These are phyloP conservation scores for Myopa testacea DNA, from an alignment of 2,888 invertebrate species.

Conservation along the genomic window DNA sequence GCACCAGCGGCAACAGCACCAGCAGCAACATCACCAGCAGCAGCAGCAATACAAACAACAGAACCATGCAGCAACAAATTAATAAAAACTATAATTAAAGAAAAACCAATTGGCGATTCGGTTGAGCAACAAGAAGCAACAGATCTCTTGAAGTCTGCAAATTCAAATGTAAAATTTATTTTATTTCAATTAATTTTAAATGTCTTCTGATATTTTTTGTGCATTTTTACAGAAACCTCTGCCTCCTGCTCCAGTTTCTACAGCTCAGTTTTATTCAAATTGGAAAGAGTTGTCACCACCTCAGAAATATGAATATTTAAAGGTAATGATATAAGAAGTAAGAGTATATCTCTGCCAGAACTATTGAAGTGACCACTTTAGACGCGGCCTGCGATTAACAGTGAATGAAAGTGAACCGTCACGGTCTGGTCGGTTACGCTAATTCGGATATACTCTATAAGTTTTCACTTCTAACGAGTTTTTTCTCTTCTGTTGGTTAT, in stretches of 20 bases:
- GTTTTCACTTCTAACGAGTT: too few relatives aligned
- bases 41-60: neutral
- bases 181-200: constrained; percentile 8
- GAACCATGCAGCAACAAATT: constrained; percentile 23
- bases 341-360: too few relatives aligned
- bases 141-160: constrained; percentile 14
- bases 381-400: too few relatives aligned
- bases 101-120: neutral
- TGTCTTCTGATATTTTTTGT: neutral
- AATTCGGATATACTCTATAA: too few relatives aligned
- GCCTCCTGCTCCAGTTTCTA: constrained; percentile 58
- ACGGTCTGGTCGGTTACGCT: too few relatives aligned
- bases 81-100: neutral
- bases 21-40: neutral
- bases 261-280: constrained; percentile 64
- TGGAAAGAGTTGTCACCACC: constrained; percentile 63
- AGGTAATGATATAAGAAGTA: constrained; percentile 47
- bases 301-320: constrained; percentile 65
- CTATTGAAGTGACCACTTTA: too few relatives aligned
- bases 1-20: constrained; percentile 9
- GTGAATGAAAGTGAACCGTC: too few relatives aligned
- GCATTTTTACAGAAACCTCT: constrained; percentile 50
- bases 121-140: neutral
- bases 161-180: constrained; percentile 35
- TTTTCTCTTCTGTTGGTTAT: too few relatives aligned